Base-by-base conservation (phyloP, 2,797 vertebrate genomes). In the Scomberomorus guttatus region DNA sequence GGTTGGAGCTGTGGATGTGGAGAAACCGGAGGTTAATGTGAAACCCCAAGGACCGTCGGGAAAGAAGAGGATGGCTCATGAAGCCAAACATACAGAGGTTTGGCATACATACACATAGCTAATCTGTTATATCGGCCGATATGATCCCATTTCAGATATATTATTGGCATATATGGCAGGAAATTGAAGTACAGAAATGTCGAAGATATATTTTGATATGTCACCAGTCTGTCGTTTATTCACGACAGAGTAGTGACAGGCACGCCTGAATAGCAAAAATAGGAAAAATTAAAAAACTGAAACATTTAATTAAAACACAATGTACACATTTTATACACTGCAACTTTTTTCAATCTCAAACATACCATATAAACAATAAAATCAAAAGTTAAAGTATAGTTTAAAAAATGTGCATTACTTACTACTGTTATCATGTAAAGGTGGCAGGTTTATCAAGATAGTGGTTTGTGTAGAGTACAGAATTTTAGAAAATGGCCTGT, bases 21-120 rank as follows among this genome's bases (percentile, higher is more conserved):
- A 77, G 67, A 86, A 74, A 1, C 67, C 59, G 0, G 89, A 92
- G 70, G 59, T 77, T 0, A 84, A 90, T n/a, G 62, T 64, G 10
- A 81, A 79, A 66, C 62, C 76, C 1, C 85, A 83, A 77, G 59
- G 52, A 17, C 14, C 78, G 25, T 29, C 83, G 65, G 89, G 79
- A 63, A 89, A 87, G 71, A 96, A 90, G 84, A 95, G 95, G 83
- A 90, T 95, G 51, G 92, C 94, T 63, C 94, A 95, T 69, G 82
- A 82, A 29, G 79, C 89, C 67, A 95, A 93, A 89, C 82, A 87
- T 79, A 20, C 83, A 73, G 93, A 96, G 93, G 94, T 96, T 32
- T 44, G 6, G 12, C 4, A 22, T 4, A 68, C 32, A 18, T 25
- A 22, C 27, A 22, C 13, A 63, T 18, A 25, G 2, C 8, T 55